Evolutionary conservation across 1,140 invertebrate species (phyloP).

Genomic region (Conus betulinus): DNA sequence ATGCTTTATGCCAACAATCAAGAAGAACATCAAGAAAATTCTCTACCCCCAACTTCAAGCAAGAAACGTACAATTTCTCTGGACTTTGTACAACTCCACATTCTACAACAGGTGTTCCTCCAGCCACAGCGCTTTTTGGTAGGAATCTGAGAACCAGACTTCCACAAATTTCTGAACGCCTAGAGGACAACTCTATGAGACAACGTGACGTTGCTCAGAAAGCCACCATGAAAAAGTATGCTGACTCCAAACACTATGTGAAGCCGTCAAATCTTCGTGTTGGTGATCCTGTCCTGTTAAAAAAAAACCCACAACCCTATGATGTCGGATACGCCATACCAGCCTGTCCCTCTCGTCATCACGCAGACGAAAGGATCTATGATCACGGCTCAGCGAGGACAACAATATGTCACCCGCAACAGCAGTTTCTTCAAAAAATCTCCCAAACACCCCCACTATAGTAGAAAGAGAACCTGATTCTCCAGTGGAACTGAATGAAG

Average conservation of each 20-base stretch:
- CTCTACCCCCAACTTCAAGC: no score
- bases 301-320: no score
- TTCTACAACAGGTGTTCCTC: no score
- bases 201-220: not conserved
- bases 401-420: conserved; percentile 11
- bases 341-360: not conserved
- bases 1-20: no score
- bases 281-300: no score
- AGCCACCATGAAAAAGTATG: not conserved
- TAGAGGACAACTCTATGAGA: not conserved
- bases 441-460: not conserved
- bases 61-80: no score
- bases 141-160: not conserved
- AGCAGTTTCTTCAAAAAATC: conserved; percentile 26
- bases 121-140: not conserved
- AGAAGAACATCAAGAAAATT: no score
- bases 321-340: not conserved
- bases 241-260: conserved; percentile 10
- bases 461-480: not conserved
- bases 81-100: no score
- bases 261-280: no score
- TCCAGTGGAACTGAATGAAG: no score
- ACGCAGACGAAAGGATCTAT: conserved; percentile 4
- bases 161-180: not conserved
- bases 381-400: conserved; percentile 12